Percentiles rank a stretch among this genome's conserved stretches.
These are phyloP conservation scores for Eriosoma lanigerum DNA, from an alignment of 1,140 invertebrate species.

Conservation along the genomic window DNA sequence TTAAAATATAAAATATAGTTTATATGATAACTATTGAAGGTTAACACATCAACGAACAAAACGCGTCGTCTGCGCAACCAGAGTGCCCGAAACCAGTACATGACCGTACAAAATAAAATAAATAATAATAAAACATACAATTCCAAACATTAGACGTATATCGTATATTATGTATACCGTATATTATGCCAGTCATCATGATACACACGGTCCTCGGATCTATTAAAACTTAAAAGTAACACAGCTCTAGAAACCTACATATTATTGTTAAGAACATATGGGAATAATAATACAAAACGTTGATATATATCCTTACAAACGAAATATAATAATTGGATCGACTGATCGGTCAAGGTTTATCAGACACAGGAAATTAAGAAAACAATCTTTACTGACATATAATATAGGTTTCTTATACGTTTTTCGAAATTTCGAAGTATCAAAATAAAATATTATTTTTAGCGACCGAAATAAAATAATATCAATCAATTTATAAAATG, in stretches of 20 bases:
- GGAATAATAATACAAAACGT: slow-evolving; percentile 2
- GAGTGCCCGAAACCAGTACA: slow-evolving; percentile 35
- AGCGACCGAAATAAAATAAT: background rate
- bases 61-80: background rate
- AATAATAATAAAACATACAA: background rate
- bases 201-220: slow-evolving; percentile 7
- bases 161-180: background rate
- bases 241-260: slow-evolving; percentile 50
- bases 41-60: slow-evolving; percentile 15
- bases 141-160: background rate
- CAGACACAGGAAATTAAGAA: background rate
- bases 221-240: slow-evolving; percentile 39
- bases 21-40: slow-evolving; percentile 19
- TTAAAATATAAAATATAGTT: background rate
- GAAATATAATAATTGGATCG: slow-evolving; percentile 3
- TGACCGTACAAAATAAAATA: slow-evolving; percentile 34
- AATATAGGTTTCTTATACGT: background rate
- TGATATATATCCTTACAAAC: background rate
- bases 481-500: background rate
- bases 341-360: slow-evolving; percentile 16
- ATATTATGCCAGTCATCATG: slow-evolving; percentile 29
- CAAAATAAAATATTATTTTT: background rate
- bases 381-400: too few species aligned
- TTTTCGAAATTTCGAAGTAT: too few species aligned
- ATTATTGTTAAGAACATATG: slow-evolving; percentile 14